These are phyloP conservation scores for Laspeyria flexula DNA, from an alignment of 2,888 invertebrate genomes.

Conservation along the genomic window DNA sequence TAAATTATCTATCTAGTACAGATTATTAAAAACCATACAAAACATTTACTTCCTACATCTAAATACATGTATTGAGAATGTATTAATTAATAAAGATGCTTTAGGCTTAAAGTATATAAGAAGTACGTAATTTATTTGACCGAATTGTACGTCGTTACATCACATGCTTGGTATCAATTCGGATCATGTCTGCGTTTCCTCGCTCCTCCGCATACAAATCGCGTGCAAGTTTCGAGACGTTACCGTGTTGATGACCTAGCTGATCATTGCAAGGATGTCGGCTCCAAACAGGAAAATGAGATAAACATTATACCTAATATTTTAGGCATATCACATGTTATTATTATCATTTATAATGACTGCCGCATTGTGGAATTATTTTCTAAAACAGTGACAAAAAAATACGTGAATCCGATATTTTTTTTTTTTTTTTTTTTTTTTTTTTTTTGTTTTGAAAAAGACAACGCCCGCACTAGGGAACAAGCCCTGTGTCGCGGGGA, in stretches of 20 bases:
- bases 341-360: no score
- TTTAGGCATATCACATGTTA: no score
- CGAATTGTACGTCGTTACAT: conserved; percentile 53
- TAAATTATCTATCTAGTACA: no score
- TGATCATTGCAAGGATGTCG: conserved; percentile 34
- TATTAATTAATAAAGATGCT: conserved; percentile 1
- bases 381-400: no score
- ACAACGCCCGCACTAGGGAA: no score
- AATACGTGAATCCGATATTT: no score
- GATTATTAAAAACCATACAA: no score
- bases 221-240: conserved; percentile 35
- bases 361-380: no score
- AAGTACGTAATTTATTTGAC: conserved; percentile 37
- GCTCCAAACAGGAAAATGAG: conserved; percentile 25
- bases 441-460: no score
- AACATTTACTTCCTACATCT: conserved; percentile 27
- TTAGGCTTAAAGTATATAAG: conserved; percentile 13
- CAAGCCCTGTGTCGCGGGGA: no score
- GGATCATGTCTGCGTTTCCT: conserved; percentile 54
- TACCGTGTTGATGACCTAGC: conserved; percentile 60
- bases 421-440: no score
- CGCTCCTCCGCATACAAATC: conserved; percentile 59
- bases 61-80: neutral
- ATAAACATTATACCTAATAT: no score
- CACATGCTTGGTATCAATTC: conserved; percentile 51